Conservation (phyloP, 1,140 invertebrate species). For the Neotoxoptera formosana region DNA sequence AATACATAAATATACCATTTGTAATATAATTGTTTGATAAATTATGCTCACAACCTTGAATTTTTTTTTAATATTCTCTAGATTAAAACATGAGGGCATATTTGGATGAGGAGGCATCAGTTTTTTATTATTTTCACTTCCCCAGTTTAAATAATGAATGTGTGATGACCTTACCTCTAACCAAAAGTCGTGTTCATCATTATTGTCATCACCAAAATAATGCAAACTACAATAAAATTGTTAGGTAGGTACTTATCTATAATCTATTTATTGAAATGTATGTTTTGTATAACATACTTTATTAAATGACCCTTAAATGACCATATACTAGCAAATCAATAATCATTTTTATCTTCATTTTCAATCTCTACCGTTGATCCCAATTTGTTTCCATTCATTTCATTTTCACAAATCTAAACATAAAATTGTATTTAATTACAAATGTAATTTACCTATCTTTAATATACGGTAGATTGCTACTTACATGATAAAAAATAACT, state of each 20-base stretch:
- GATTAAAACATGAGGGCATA: not conserved
- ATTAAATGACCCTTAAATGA: conserved; percentile 5
- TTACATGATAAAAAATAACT: conserved; percentile 47
- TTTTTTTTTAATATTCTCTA: conserved; percentile 22
- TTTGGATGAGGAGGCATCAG: not conserved
- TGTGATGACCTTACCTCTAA: conserved; percentile 17
- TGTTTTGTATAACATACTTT: not conserved
- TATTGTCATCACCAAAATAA: conserved; percentile 46
- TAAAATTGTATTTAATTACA: not conserved
- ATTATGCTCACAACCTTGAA: conserved; percentile 9
- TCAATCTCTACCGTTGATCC: conserved; percentile 28
- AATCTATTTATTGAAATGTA: not conserved
- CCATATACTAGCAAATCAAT: conserved; percentile 30
- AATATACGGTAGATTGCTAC: not conserved
- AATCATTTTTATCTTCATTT: conserved; percentile 44
- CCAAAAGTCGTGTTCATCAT: conserved; percentile 40
- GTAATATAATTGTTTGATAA: not conserved
- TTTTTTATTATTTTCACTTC: conserved; percentile 42
- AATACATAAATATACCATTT: conserved; percentile 24
- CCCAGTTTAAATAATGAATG: conserved; percentile 51
- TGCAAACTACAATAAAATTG: conserved; percentile 19
- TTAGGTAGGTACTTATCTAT: too few species aligned
- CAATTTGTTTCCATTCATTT: conserved; percentile 37
- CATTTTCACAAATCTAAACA: conserved; percentile 43
- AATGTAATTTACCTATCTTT: not conserved